phyloP scores from a whole-genome alignment of 2,888 invertebrate genomes.

The Temnothorax unifasciatus region DNA sequence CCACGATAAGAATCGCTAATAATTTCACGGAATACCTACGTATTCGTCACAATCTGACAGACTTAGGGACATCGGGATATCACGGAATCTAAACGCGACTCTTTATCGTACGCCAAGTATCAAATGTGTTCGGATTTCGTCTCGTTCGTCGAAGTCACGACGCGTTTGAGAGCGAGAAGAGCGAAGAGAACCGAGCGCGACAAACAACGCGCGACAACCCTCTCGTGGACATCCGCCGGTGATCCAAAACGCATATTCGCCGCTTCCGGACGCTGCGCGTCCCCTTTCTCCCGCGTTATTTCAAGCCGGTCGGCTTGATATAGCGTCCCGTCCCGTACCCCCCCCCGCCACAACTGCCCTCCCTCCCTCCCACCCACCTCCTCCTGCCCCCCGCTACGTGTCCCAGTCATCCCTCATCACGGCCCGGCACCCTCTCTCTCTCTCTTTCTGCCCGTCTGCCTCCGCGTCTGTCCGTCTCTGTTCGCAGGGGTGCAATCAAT shows the following conservation, averaged over 20 bases:
- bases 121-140: not conserved
- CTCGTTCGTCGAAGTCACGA: not conserved
- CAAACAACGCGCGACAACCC: conserved; percentile 63
- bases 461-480: conserved; percentile 73
- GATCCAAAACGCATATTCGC: conserved; percentile 80
- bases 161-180: not conserved
- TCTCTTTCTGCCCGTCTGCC: conserved; percentile 67
- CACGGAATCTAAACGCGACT: not conserved
- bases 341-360: conserved; percentile 51
- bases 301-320: conserved; percentile 70
- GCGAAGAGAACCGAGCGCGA: conserved; percentile 36
- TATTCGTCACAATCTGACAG: not conserved
- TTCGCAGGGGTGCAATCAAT: conserved; percentile 83
- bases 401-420: conserved; percentile 59
- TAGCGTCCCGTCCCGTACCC: conserved; percentile 48
- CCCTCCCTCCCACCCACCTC: conserved; percentile 38
- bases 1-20: not conserved
- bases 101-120: not conserved
- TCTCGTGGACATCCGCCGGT: conserved; percentile 71
- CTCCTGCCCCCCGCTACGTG: conserved; percentile 46
- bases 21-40: not conserved
- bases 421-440: conserved; percentile 54
- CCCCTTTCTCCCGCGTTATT: conserved; percentile 67
- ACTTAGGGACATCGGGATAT: not conserved
- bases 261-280: conserved; percentile 77